Evolutionary conservation across 2,797 vertebrate genomes (phyloP).

Genomic region (Eulemur albifrons): DNA sequence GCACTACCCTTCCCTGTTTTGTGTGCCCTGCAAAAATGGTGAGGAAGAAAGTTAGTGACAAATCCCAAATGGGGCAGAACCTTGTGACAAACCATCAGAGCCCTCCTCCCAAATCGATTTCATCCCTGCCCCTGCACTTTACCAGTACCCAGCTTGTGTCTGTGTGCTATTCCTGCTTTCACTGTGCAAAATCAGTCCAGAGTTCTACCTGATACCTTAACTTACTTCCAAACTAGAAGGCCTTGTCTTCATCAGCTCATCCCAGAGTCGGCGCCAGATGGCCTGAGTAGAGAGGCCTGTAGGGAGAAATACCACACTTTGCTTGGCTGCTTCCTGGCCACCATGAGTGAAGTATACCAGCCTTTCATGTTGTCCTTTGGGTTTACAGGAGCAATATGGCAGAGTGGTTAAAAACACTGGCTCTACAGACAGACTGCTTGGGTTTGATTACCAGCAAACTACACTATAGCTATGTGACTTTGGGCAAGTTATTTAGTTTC

Average conservation of each 20-base stretch:
- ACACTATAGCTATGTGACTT: not conserved
- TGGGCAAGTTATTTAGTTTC: conserved; percentile 47
- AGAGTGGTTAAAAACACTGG: conserved; percentile 2
- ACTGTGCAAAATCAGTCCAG: not conserved
- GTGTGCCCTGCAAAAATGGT: conserved; percentile 44
- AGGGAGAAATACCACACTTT: not conserved
- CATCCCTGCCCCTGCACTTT: not conserved
- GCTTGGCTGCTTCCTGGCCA: conserved; percentile 22
- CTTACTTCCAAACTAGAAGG: conserved; percentile 88
- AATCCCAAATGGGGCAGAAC: conserved; percentile 31
- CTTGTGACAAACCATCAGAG: conserved; percentile 20
- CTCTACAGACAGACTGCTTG: conserved; percentile 23
- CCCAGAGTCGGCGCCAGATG: conserved; percentile 90
- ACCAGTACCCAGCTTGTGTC: not conserved
- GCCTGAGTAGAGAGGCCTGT: conserved; percentile 91
- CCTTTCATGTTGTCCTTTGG: conserved; percentile 37
- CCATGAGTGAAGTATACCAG: not conserved
- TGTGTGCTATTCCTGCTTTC: conserved; percentile 37
- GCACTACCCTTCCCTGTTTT: conserved; percentile 49
- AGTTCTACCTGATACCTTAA: not conserved
- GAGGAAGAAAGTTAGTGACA: conserved; percentile 41
- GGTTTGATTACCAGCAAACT: conserved; percentile 36
- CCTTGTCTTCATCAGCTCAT: conserved; percentile 88
- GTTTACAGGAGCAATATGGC: conserved; percentile 14
- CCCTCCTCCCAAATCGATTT: conserved; percentile 12